Evolutionary conservation across 2,888 invertebrate genomes (phyloP), one percentile per base, ranked within the genome.

Genomic region (Standfussiana lucernea): DNA sequence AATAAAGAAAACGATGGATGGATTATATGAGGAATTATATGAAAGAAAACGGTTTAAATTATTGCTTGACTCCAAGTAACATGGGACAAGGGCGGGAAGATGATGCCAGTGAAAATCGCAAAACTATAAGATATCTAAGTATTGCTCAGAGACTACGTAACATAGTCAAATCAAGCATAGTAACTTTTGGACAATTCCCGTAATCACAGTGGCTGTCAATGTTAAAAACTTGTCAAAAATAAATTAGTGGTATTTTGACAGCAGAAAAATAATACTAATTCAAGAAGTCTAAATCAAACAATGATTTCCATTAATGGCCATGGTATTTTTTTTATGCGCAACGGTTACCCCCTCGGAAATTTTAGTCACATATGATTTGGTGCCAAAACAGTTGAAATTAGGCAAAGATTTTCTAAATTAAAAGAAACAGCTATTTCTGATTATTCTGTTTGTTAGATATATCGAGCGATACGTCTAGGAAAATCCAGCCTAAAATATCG

Each of bases 401-500:
- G 1, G 11, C 10, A 24, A 32, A 18, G 13, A n/a, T 18, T 61
- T 61, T 13, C 21, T 45, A 24, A 15, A 7, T 32, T 40, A 13
- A 18, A 1, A 45, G 7, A 35, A 28, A 50, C 24, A 0, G 4
- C 24, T 18, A 24, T 28, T n/a, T 24, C 21, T n/a, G 18, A 8
- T 11, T 21, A 35, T 62, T 61, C n/a, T 35, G 13, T 21, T 28
- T 10, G 13, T 10, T 47, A n/a, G 7, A 45, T 61, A 66, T 32
- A 8, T 37, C n/a, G 2, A 18, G 40, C 13, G 10, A 56, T 28
- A 15, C 13, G 11, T 32, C 5, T 66, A 13, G 3, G 2, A 73
- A 67, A 61, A 69, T 47, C 24, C 15, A 28, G 35, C 0, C 28
- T 15, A 37, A 50, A 69, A 68, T 75, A 70, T 70, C 37, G 3